Evolutionary conservation across 2,113 vertebrate species (phyloP).

Genomic region (Neolamprologus modestus): DNA sequence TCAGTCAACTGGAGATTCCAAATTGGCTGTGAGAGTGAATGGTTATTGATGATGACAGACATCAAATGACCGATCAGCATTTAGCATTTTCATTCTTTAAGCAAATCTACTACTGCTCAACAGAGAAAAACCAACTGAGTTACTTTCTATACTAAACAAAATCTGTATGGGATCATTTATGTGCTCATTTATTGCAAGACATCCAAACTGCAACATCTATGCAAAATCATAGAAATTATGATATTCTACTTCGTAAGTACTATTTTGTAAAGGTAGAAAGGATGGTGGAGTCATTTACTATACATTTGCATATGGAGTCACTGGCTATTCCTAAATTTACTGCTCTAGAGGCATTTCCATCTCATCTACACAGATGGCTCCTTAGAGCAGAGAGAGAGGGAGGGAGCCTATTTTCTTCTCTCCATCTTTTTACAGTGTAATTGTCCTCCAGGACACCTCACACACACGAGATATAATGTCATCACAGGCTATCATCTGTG

Average conservation of each 20-base stretch:
- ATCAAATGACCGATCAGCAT: accelerated
- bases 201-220: neutral
- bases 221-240: neutral
- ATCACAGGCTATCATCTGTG: slow-evolving; percentile 39
- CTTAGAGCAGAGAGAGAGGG: neutral
- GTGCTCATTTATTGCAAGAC: neutral
- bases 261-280: neutral
- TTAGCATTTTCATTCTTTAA: neutral
- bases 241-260: neutral
- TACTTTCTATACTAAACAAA: neutral
- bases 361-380: neutral
- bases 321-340: neutral
- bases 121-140: neutral
- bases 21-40: neutral
- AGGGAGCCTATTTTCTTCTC: neutral
- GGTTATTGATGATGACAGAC: neutral
- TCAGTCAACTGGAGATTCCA: neutral
- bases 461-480: neutral
- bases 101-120: neutral
- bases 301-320: neutral
- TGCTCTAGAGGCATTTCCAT: neutral
- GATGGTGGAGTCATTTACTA: neutral
- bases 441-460: slow-evolving; percentile 16
- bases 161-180: neutral
- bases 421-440: neutral